Conservation (phyloP, 1,140 invertebrate genomes). For the Euwallacea fornicatus region DNA sequence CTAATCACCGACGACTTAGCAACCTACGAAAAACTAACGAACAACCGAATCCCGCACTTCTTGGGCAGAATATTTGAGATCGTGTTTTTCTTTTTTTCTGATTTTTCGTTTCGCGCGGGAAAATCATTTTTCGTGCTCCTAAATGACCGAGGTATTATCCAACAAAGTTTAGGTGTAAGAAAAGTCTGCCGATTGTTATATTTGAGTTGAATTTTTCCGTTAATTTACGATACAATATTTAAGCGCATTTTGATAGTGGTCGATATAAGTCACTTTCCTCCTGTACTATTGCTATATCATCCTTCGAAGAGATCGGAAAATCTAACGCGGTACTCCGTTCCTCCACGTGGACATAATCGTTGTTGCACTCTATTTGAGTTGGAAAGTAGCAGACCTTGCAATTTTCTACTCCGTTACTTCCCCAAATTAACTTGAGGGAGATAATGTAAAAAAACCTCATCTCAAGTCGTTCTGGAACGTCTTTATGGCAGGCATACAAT, state of each 20-base stretch:
- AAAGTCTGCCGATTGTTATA: not conserved
- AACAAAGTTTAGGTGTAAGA: not conserved
- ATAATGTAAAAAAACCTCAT: not conserved
- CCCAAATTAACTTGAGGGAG: not conserved
- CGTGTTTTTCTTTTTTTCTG: not conserved
- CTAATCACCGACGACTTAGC: too few relatives aligned
- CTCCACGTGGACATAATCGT: not conserved
- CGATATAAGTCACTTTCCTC: not conserved
- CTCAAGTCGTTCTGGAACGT: not conserved
- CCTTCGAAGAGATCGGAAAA: not conserved
- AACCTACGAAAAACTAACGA: too few relatives aligned
- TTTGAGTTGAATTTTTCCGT: not conserved
- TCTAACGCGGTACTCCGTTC: not conserved
- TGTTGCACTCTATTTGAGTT: not conserved
- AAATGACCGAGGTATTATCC: not conserved
- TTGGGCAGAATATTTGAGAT: too few relatives aligned
- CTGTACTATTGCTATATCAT: not conserved
- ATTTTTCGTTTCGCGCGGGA: not conserved
- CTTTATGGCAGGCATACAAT: not conserved
- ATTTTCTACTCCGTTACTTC: not conserved
- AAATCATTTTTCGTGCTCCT: not conserved
- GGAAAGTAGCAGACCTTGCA: not conserved
- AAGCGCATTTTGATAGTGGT: not conserved
- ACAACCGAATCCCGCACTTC: too few relatives aligned
- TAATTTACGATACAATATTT: not conserved